Base-by-base conservation (phyloP, 2,888 invertebrate species). In the Athalia circularis region DNA sequence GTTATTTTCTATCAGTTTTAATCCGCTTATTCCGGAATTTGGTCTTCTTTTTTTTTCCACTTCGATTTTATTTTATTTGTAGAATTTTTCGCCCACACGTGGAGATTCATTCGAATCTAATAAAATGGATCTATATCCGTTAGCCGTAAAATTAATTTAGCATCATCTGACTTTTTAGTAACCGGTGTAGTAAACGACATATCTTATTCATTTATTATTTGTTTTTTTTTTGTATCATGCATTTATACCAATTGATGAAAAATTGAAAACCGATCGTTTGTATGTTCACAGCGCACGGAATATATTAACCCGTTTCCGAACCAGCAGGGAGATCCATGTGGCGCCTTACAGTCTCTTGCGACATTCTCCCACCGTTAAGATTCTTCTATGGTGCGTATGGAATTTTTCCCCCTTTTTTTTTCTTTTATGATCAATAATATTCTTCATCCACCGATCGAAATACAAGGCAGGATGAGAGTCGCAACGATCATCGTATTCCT, bases 331-430 rank as follows among this genome's bases (percentile, higher is more conserved):
- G 48, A 87, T 90, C 54, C 83, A 81, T 64, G 89, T 91, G 45
- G 82, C 85, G 4, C 86, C 88, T 57, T 91, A 91, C 83, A 90
- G 84, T 77, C 82, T 86, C n/a, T 86, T 90, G 84, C 88, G 84
- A 79, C 90, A 91, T 82, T 89, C 89, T 4, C 83, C 82, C 3
- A 78, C 84, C 5, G 82, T 85, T n/a, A 85, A 86, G 79, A 80
- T 86, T 15, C 74, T 87, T 54, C 67, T 91, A 13, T 90, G 89
- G 90, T 90, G 82, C 79, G 85, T 81, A 43, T 65, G 45, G 45
- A 8, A 3, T 59, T 47, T 7, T 13, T 3, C n/a, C n/a, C n/a
- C n/a, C n/a, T 43, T 45, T 72, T 57, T 57, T 9, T 0, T 5
- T 54, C 3, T 29, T 29, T 29, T 2, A 29, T 29, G 2, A 29